Percentiles rank a stretch among this genome's conserved stretches.
Evolutionary conservation across 2,797 vertebrate species (phyloP).

Genomic region (Pachyuromys duprasi): DNA sequence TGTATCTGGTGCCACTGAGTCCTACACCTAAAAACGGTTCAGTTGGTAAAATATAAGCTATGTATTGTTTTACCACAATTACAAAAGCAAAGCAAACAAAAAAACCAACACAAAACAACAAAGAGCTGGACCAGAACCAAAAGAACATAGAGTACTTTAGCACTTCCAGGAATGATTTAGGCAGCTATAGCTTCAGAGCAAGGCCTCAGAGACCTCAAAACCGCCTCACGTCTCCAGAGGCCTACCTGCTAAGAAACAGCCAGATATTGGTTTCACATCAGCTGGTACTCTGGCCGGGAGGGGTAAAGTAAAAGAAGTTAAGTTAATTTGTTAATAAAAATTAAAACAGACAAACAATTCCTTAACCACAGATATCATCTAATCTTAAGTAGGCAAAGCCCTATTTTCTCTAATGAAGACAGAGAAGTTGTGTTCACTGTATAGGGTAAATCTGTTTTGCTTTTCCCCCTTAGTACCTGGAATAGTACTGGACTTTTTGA

Average conservation of each 20-base stretch:
- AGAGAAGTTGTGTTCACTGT: conserved; percentile 27
- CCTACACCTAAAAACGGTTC: not conserved
- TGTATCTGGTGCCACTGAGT: not conserved
- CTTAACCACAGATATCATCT: conserved; percentile 24
- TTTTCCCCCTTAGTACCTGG: not conserved
- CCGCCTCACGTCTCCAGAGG: not conserved
- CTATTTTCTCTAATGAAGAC: conserved; percentile 23
- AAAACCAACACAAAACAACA: not conserved
- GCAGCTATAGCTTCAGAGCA: not conserved
- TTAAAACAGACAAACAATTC: conserved; percentile 14
- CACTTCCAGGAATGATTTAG: conserved; percentile 20
- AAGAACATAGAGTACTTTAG: not conserved
- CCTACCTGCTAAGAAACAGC: not conserved
- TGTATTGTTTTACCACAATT: conserved; percentile 15
- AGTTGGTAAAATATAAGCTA: conserved; percentile 30
- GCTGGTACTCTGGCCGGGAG: not conserved
- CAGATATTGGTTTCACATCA: not conserved
- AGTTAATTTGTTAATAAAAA: conserved; percentile 56
- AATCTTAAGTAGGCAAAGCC: conserved; percentile 41
- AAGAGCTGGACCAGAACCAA: not conserved
- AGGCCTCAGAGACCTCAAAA: not conserved
- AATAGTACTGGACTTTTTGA: not conserved
- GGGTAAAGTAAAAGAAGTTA: conserved; percentile 50
- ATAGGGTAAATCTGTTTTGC: conserved; percentile 33
- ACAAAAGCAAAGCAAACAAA: not conserved